Evolutionary conservation across 1,140 invertebrate species (phyloP).

Genomic region (Drosophila auraria): DNA sequence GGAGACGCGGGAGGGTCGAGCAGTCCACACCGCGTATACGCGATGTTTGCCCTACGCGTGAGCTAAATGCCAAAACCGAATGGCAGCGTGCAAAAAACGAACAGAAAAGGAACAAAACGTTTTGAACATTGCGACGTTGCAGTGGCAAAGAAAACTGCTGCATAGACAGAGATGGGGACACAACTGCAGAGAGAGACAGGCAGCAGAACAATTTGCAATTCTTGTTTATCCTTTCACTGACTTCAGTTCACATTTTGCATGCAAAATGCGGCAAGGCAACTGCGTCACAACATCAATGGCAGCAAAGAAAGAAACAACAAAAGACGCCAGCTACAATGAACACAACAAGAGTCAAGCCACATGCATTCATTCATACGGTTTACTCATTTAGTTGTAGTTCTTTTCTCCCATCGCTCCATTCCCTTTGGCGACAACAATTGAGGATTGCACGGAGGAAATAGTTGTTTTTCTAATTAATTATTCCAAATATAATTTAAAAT

Average conservation of each 20-base stretch:
- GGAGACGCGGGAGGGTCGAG: conserved; percentile 6
- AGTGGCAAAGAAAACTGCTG: conserved; percentile 33
- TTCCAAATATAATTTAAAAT: not conserved
- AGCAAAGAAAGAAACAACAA: conserved; percentile 20
- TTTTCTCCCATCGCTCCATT: conserved; percentile 27
- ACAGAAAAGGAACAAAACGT: conserved; percentile 54
- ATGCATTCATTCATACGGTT: conserved; percentile 63
- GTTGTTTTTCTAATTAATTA: not conserved
- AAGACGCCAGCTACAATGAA: conserved; percentile 12
- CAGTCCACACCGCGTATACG: conserved; percentile 44
- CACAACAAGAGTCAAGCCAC: conserved; percentile 41
- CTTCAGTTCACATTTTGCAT: conserved; percentile 67
- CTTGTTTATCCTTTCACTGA: conserved; percentile 45
- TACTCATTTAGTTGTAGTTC: conserved; percentile 54
- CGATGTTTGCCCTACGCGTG: conserved; percentile 60
- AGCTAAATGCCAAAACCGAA: conserved; percentile 61
- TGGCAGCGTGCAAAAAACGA: conserved; percentile 36
- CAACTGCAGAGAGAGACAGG: conserved; percentile 13
- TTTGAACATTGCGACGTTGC: conserved; percentile 57
- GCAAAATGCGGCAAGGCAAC: conserved; percentile 68
- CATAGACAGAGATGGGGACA: not conserved
- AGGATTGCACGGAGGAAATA: conserved; percentile 3
- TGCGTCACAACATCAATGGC: conserved; percentile 42
- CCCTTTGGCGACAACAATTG: conserved; percentile 11
- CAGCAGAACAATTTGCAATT: conserved; percentile 26